Evolutionary conservation across 2,797 vertebrate genomes (phyloP).

Genomic region (Catostomus latipinnis): DNA sequence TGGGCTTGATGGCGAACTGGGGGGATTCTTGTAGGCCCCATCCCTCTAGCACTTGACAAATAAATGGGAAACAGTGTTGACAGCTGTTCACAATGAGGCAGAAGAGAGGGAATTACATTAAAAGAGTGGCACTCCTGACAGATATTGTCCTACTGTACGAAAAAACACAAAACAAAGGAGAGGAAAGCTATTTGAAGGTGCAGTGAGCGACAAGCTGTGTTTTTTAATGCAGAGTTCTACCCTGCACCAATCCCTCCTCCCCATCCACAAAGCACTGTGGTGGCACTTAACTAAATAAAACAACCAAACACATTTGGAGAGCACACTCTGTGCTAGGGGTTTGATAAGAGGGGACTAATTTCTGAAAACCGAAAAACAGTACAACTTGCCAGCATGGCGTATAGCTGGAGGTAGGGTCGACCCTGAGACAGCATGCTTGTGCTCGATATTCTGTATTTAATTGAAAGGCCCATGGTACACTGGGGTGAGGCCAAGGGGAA

Average conservation of each 20-base stretch:
- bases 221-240: constrained; percentile 29
- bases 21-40: constrained; percentile 62
- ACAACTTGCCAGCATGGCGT: constrained; percentile 44
- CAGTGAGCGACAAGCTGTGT: constrained; percentile 41
- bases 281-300: constrained; percentile 54
- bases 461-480: constrained; percentile 80
- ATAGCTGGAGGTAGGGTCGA: constrained; percentile 68
- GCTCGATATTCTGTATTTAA: constrained; percentile 87
- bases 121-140: constrained; percentile 69
- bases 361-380: constrained; percentile 43
- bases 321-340: constrained; percentile 61
- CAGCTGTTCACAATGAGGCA: constrained; percentile 69
- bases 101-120: constrained; percentile 71
- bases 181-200: constrained; percentile 53
- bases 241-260: constrained; percentile 20
- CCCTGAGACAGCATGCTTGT: constrained; percentile 75
- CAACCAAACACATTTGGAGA: constrained; percentile 38
- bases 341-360: constrained; percentile 68
- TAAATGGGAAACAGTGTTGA: constrained; percentile 76
- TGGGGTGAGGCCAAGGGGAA: constrained; percentile 87
- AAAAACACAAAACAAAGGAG: constrained; percentile 60
- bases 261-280: constrained; percentile 61
- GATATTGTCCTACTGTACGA: constrained; percentile 69
- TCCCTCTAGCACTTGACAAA: constrained; percentile 73
- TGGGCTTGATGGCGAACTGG: constrained; percentile 57